Evolutionary conservation across 2,888 invertebrate species (phyloP), one percentile per base, ranked within the genome.

Genomic region (Blastobasis adustella): DNA sequence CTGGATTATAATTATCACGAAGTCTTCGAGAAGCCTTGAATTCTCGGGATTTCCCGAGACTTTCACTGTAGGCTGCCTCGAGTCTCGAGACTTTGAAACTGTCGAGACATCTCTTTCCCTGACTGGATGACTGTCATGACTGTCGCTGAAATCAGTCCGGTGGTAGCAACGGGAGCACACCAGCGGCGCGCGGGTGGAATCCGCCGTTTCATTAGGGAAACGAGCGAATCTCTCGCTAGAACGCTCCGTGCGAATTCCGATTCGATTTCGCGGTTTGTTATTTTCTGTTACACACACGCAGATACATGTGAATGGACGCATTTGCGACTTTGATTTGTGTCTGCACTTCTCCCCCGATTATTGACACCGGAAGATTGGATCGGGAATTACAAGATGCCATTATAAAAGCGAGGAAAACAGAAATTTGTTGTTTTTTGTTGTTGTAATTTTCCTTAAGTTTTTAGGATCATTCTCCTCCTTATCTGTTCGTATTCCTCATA

Each of bases 161-260:
- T 42, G 48, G 10, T 52, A 10, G 41, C 48, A 48, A 51, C 45
- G 51, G 54, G 52, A 59, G 54, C 51, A 53, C 52, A 55, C 57
- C 59, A 50, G 41, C 39, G 59, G 54, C 60, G 59, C 61, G 65
- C 59, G 65, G 67, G 67, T 63, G 60, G 60, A 63, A 65, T 59
- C 62, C 66, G 63, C 64, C 68, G 69, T 79, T 82, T 79, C 77
- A 79, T 82, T 79, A 81, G 64, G 63, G 54, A 67, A 71, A 75
- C 74, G 76, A 67, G 71, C 56, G 66, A 76, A 73, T 78, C 74
- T 72, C 73, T 68, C 62, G 67, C 57, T 48, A 60, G 61, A 63
- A 52, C 63, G 66, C 61, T 60, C 62, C 61, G 59, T 58, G 62
- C 61, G 67, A 67, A 73, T 69, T 63, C 53, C 51, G 58, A 73